phyloP scores from a whole-genome alignment of 1,140 invertebrate genomes.

The Phymorhynchus buccinoides region DNA sequence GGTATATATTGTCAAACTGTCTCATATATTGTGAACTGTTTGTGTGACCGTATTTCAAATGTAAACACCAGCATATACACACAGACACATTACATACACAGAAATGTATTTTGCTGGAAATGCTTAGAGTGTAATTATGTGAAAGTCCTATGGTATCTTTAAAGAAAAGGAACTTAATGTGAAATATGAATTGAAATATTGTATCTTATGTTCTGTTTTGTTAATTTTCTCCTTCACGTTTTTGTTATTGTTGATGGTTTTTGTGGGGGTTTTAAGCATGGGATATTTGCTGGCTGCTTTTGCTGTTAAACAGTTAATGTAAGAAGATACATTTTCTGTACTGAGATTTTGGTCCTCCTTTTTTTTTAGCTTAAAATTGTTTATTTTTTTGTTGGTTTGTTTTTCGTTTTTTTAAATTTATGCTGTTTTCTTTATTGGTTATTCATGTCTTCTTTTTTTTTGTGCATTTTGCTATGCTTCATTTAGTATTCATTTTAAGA shows the following conservation, averaged over 20 bases:
- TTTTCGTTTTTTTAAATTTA: too few species aligned
- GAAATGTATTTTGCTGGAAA: too few species aligned
- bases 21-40: conserved; percentile 1
- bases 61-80: too few species aligned
- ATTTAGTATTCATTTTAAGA: background rate
- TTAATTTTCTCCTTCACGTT: background rate
- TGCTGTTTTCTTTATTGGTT: background rate
- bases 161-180: too few species aligned
- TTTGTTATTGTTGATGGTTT: background rate
- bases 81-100: too few species aligned
- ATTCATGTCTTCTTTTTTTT: background rate
- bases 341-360: background rate
- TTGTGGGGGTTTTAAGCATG: too few species aligned
- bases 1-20: too few species aligned
- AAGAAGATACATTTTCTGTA: background rate
- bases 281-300: conserved; percentile 3
- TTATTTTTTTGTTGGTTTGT: too few species aligned
- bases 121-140: too few species aligned
- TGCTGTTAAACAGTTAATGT: background rate
- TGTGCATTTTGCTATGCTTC: background rate
- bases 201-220: background rate
- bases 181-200: background rate
- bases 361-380: background rate
- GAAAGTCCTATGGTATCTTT: too few species aligned
- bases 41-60: too few species aligned